Evolutionary conservation across 2,888 invertebrate species (phyloP).

Genomic region (Leucania comma): DNA sequence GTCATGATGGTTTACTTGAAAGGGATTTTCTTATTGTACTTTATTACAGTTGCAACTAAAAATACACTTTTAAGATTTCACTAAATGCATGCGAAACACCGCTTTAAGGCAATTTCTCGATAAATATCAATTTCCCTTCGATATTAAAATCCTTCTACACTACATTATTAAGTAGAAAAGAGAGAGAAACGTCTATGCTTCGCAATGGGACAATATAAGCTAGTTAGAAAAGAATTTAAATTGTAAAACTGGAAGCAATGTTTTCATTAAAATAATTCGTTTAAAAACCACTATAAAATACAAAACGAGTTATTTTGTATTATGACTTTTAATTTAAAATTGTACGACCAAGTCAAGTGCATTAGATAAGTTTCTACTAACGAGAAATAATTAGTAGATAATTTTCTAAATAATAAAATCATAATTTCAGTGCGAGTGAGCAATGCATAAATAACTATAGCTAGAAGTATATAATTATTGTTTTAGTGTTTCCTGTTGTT

Average conservation of each 20-base stretch:
- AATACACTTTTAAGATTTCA: no score
- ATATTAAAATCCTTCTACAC: no score
- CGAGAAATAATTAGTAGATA: neutral
- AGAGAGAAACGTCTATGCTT: neutral
- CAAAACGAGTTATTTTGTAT: neutral
- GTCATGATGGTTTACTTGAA: no score
- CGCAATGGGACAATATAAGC: neutral
- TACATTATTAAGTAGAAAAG: neutral
- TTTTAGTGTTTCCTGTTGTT: conserved; percentile 48
- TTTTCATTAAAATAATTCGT: neutral
- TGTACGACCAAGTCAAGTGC: conserved; percentile 4
- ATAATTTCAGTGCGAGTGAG: conserved; percentile 20
- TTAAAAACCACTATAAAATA: neutral
- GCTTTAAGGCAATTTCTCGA: no score
- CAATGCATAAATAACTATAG: conserved; percentile 13
- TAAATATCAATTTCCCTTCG: no score
- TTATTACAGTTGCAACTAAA: no score
- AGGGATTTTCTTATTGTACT: no score
- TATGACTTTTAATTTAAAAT: neutral
- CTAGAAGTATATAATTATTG: conserved; percentile 18
- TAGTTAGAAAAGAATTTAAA: neutral
- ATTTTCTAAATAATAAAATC: neutral
- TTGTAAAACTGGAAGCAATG: neutral
- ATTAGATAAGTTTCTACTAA: neutral
- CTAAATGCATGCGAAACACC: no score